Percentiles rank a stretch among this genome's conserved stretches.
These are phyloP conservation scores for Paramormyrops kingsleyae DNA, from an alignment of 2,113 vertebrate genomes.

Conservation along the genomic window DNA sequence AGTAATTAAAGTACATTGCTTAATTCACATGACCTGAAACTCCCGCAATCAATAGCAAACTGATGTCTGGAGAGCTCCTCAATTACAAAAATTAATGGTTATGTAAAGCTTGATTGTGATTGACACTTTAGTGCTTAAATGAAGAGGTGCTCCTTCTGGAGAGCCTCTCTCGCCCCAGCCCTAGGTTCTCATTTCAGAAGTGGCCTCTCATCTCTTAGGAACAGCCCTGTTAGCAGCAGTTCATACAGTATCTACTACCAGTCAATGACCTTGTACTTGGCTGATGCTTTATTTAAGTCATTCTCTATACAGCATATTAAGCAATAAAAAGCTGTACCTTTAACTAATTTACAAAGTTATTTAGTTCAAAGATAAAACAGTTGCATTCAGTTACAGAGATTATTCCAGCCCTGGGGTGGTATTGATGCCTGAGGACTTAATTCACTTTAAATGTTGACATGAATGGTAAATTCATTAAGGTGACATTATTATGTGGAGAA, in stretches of 20 bases:
- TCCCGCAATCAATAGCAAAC: background rate
- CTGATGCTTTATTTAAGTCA: background rate
- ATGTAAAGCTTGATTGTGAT: background rate
- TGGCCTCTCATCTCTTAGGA: background rate
- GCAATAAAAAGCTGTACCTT: background rate
- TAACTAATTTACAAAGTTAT: background rate
- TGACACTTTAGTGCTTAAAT: constrained; percentile 24
- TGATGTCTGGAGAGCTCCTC: constrained; percentile 1
- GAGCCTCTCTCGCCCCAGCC: background rate
- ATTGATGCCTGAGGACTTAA: background rate
- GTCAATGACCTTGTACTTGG: background rate
- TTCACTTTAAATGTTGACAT: background rate
- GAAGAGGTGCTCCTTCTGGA: constrained; percentile 21
- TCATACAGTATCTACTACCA: background rate
- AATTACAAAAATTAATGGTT: constrained; percentile 11
- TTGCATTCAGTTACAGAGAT: background rate
- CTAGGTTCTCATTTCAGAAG: background rate
- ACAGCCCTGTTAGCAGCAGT: background rate
- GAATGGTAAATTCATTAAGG: background rate
- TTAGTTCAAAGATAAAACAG: constrained; percentile 1
- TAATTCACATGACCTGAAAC: background rate
- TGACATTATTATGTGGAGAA: background rate
- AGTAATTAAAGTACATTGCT: background rate
- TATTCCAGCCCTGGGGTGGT: background rate
- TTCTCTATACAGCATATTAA: background rate